Conservation (phyloP, 2,888 invertebrate species). For the Myopa tessellatipennis region DNA sequence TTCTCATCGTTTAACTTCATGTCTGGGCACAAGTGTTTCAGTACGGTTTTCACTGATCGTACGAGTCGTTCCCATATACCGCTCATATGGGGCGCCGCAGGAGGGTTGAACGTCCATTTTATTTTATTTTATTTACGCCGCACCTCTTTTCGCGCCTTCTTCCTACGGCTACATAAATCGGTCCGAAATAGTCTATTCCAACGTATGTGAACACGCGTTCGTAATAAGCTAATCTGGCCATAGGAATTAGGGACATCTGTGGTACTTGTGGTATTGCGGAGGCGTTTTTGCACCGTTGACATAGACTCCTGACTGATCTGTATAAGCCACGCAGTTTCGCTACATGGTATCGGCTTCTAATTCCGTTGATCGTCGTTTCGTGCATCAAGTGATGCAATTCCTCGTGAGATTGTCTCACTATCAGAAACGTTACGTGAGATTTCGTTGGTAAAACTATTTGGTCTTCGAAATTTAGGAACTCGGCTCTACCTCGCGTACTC, state of each 20-base stretch:
- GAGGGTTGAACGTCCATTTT: too few species aligned
- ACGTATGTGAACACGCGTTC: not conserved
- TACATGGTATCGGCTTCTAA: too few species aligned
- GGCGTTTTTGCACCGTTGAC: not conserved
- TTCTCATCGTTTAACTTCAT: too few species aligned
- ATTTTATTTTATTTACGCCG: slow-evolving; percentile 44
- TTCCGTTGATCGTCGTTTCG: too few species aligned
- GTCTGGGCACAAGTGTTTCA: slow-evolving; percentile 42
- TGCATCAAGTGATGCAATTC: not conserved
- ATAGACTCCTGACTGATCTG: not conserved
- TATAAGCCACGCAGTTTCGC: too few species aligned
- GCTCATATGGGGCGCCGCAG: too few species aligned
- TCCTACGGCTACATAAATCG: slow-evolving; percentile 35
- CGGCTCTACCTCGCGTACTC: not conserved
- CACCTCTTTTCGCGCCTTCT: slow-evolving; percentile 46
- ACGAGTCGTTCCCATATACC: slow-evolving; percentile 35
- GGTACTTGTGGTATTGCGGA: not conserved
- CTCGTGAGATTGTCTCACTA: not conserved
- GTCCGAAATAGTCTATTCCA: not conserved
- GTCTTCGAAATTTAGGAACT: not conserved
- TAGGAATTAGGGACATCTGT: not conserved
- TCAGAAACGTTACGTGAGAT: not conserved
- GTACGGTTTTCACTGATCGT: slow-evolving; percentile 38
- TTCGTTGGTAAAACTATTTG: slow-evolving; percentile 9
- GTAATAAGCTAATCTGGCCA: too few species aligned